Percentiles rank a stretch among this genome's conserved stretches.
Evolutionary conservation across 2,888 invertebrate genomes (phyloP).

Genomic region (Acheta domesticus): DNA sequence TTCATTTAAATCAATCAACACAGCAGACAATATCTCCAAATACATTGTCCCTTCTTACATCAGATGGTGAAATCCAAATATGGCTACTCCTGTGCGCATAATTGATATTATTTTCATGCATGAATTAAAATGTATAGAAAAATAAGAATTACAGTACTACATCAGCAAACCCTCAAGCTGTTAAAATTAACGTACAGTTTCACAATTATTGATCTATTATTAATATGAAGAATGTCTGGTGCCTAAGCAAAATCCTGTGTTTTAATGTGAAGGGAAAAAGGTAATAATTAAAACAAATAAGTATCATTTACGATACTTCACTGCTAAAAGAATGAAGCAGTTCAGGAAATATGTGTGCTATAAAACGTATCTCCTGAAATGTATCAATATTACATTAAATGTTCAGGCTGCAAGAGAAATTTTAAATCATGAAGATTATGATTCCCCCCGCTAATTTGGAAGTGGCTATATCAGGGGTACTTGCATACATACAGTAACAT

Average conservation of each 20-base stretch:
- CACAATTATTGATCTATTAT: not conserved
- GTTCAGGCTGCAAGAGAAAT: slow-evolving; percentile 26
- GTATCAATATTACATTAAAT: slow-evolving; percentile 23
- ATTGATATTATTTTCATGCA: no score
- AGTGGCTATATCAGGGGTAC: not conserved
- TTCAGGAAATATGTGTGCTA: slow-evolving; percentile 22
- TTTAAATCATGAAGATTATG: not conserved
- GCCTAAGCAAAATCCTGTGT: slow-evolving; percentile 30
- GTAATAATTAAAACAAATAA: slow-evolving; percentile 32
- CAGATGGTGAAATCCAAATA: not conserved
- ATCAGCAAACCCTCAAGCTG: slow-evolving; percentile 28
- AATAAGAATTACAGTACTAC: no score
- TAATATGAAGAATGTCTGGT: slow-evolving; percentile 27
- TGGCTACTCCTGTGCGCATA: not conserved
- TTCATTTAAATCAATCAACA: not conserved
- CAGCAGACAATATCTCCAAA: not conserved
- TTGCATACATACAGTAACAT: no score
- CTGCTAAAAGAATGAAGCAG: slow-evolving; percentile 32
- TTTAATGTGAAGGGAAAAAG: slow-evolving; percentile 30
- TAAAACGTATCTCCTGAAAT: slow-evolving; percentile 26
- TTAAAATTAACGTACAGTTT: slow-evolving; percentile 27
- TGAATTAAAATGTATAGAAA: no score
- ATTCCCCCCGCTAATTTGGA: not conserved
- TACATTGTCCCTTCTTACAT: not conserved
- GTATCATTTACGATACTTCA: slow-evolving; percentile 27